phyloP scores from a whole-genome alignment of 2,888 invertebrate species.

The Sinelater perroti region DNA sequence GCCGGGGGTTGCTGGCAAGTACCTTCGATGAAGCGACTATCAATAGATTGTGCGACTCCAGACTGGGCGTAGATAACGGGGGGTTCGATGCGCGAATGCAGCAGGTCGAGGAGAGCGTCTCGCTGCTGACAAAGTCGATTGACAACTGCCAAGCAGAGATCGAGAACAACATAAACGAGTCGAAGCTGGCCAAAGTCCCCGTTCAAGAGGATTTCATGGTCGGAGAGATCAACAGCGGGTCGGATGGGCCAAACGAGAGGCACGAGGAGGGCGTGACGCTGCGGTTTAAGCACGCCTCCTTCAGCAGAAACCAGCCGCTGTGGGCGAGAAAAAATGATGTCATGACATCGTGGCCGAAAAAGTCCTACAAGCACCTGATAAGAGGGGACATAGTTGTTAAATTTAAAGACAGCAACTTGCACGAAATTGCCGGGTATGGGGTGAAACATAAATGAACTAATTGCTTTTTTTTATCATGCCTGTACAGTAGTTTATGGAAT shows the following conservation, averaged over 20 bases:
- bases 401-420: conserved; percentile 55
- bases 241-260: conserved; percentile 48
- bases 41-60: conserved; percentile 17
- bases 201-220: conserved; percentile 43
- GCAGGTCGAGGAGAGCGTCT: conserved; percentile 50
- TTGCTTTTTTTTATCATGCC: neutral
- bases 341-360: conserved; percentile 43
- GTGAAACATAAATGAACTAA: neutral
- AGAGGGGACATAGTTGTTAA: conserved; percentile 55
- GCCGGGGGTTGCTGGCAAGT: neutral
- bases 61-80: conserved; percentile 45
- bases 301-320: conserved; percentile 41
- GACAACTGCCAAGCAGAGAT: conserved; percentile 57
- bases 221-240: conserved; percentile 50
- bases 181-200: conserved; percentile 40
- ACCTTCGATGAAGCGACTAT: conserved; percentile 32
- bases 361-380: conserved; percentile 55
- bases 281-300: conserved; percentile 51
- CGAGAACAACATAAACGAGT: conserved; percentile 59
- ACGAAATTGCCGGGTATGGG: conserved; percentile 54
- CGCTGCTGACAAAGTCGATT: conserved; percentile 49
- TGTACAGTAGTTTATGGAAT: conserved; percentile 14
- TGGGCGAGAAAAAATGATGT: conserved; percentile 42
- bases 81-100: conserved; percentile 45
- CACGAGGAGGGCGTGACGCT: conserved; percentile 49